Conservation (phyloP, 2,113 vertebrate genomes). For the Burhinus bistriatus region DNA sequence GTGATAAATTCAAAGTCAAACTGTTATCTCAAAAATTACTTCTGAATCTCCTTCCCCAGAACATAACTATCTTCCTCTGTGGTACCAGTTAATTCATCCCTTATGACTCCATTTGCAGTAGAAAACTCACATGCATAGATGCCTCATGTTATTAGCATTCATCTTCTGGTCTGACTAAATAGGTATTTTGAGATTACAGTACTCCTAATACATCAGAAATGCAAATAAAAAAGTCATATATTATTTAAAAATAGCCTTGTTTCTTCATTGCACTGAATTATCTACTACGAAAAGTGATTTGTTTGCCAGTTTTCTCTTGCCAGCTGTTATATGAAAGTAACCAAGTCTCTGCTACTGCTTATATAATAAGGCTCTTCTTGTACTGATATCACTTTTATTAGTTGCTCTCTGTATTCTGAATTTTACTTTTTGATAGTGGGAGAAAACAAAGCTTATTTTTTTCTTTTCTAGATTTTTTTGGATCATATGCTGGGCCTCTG, state of each 20-base stretch:
- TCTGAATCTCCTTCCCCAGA: not conserved
- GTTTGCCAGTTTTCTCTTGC: conserved; percentile 16
- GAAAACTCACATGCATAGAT: not conserved
- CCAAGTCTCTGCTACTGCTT: not conserved
- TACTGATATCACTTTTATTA: not conserved
- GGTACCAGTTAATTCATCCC: not conserved
- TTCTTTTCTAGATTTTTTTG: not conserved
- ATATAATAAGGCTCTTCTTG: not conserved
- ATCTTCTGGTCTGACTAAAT: conserved; percentile 43
- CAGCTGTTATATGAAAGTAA: conserved; percentile 25
- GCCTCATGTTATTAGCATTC: not conserved
- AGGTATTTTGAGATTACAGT: conserved; percentile 21
- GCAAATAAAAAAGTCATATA: not conserved
- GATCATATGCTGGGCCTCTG: not conserved
- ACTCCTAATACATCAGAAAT: not conserved
- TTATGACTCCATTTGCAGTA: not conserved
- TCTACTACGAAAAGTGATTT: conserved; percentile 6
- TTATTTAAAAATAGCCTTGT: conserved; percentile 13
- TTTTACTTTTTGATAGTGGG: not conserved
- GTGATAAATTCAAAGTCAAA: not conserved
- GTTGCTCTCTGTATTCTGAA: not conserved
- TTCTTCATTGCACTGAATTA: not conserved
- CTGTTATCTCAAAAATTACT: not conserved
- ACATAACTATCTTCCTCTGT: not conserved
- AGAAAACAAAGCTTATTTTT: not conserved